Conservation (phyloP, 1,140 invertebrate species). For the Macrocentrus cingulum region DNA sequence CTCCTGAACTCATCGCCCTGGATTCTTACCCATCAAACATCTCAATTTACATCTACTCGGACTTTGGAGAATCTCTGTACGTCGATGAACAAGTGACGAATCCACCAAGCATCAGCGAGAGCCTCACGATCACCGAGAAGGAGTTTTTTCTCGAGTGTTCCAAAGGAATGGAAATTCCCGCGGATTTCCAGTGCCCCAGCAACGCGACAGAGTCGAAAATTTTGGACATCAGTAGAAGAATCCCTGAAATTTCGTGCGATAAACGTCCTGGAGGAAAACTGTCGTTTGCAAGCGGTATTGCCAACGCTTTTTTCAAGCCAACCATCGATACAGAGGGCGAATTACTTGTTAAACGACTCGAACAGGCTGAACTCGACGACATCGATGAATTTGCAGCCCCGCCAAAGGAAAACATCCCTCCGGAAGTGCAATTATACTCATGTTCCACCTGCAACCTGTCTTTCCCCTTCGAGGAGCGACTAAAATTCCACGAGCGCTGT, state of each 20-base stretch:
- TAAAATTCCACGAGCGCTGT: slow-evolving; percentile 40
- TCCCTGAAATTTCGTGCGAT: no score
- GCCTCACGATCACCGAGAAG: slow-evolving; percentile 35
- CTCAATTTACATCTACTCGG: slow-evolving; percentile 38
- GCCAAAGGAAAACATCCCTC: slow-evolving; percentile 43
- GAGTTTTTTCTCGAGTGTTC: slow-evolving; percentile 37
- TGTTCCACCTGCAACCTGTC: slow-evolving; percentile 34
- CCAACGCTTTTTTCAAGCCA: no score
- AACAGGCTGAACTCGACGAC: no score
- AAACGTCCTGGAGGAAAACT: no score
- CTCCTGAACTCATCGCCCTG: no score
- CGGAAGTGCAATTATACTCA: slow-evolving; percentile 36
- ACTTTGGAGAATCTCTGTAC: slow-evolving; percentile 39
- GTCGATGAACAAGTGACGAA: slow-evolving; percentile 41
- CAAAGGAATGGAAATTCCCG: no score
- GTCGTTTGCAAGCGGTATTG: no score
- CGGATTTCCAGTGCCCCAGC: no score
- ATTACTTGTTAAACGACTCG: no score
- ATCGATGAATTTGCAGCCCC: slow-evolving; percentile 43
- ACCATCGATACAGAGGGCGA: no score
- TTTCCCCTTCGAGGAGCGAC: slow-evolving; percentile 40
- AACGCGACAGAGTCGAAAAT: no score
- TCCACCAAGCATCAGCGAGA: slow-evolving; percentile 39
- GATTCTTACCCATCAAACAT: not conserved
- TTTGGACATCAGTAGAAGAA: no score